Evolutionary conservation across 2,888 invertebrate genomes (phyloP).

Genomic region (Trypoxylon attenuatum): DNA sequence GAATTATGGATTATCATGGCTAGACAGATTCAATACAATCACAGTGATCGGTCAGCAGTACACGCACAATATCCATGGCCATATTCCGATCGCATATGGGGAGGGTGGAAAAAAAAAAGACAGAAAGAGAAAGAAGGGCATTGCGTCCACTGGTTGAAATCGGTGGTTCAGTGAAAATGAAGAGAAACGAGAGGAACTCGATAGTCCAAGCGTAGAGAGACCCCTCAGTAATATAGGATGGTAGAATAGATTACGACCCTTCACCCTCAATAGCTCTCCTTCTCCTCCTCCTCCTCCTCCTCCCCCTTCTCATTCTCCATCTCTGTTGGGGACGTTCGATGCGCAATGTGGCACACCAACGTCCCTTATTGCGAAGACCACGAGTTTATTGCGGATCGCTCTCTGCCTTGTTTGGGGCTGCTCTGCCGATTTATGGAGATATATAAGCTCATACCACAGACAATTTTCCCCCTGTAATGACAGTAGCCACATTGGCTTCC

Average conservation of each 20-base stretch:
- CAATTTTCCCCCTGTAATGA: conserved; percentile 42
- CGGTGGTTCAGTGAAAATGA: not conserved
- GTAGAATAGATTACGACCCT: conserved; percentile 60
- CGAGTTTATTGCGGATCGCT: conserved; percentile 60
- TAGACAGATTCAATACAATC: too few species aligned
- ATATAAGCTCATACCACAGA: conserved; percentile 34
- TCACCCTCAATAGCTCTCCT: conserved; percentile 49
- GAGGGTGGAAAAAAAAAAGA: too few species aligned
- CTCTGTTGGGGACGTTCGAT: conserved; percentile 42
- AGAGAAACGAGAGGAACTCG: conserved; percentile 25
- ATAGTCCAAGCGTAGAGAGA: conserved; percentile 34
- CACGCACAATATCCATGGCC: too few species aligned
- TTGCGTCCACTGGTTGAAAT: not conserved
- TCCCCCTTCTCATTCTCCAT: too few species aligned
- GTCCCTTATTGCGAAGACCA: conserved; percentile 60
- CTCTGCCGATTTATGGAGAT: conserved; percentile 47
- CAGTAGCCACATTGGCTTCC: conserved; percentile 16
- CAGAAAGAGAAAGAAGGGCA: conserved; percentile 13
- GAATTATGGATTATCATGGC: too few species aligned
- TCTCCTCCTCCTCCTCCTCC: not conserved
- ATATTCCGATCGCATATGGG: too few species aligned
- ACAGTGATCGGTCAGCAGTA: too few species aligned
- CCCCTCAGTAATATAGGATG: conserved; percentile 51
- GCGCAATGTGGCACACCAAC: too few species aligned
- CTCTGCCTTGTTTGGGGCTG: conserved; percentile 27